A percentile compares a stretch with the other conserved stretches of the same genome.
Conservation (phyloP, 2,888 invertebrate genomes). For the Leptopilina syphax region DNA sequence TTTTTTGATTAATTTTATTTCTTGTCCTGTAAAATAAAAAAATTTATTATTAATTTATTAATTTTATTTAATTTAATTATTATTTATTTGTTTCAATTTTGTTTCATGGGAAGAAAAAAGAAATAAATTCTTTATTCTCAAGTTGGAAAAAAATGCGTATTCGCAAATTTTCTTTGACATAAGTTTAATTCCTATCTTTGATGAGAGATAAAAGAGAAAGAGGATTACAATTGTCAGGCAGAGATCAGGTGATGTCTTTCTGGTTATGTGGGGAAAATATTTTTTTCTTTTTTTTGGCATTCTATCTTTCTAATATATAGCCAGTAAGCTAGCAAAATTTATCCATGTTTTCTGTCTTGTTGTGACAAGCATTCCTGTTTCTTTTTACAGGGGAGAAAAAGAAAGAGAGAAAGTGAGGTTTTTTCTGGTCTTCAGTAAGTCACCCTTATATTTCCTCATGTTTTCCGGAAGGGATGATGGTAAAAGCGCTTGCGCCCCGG, state of each 20-base stretch:
- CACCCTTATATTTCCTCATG: conserved; percentile 52
- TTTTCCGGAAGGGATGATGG: conserved; percentile 50
- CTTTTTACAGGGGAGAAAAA: conserved; percentile 42
- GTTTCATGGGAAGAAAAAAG: too few relatives aligned
- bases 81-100: too few relatives aligned
- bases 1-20: too few relatives aligned
- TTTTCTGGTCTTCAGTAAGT: conserved; percentile 46
- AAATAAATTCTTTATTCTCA: too few relatives aligned
- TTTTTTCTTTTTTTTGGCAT: not conserved
- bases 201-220: not conserved
- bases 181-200: not conserved
- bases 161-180: not conserved
- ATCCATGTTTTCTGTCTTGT: conserved; percentile 47
- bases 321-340: conserved; percentile 37
- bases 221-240: conserved; percentile 6
- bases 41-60: too few relatives aligned
- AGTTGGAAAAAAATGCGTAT: too few relatives aligned
- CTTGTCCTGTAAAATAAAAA: too few relatives aligned
- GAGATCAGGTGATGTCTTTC: not conserved
- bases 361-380: conserved; percentile 54
- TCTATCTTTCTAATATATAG: not conserved
- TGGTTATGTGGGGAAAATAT: not conserved
- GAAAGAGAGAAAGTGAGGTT: too few relatives aligned
- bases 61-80: too few relatives aligned
- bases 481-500: conserved; percentile 64